Percentiles rank a stretch among this genome's conserved stretches.
These are phyloP conservation scores for Sceloporus undulatus DNA, from an alignment of 2,113 vertebrate species.

Conservation along the genomic window DNA sequence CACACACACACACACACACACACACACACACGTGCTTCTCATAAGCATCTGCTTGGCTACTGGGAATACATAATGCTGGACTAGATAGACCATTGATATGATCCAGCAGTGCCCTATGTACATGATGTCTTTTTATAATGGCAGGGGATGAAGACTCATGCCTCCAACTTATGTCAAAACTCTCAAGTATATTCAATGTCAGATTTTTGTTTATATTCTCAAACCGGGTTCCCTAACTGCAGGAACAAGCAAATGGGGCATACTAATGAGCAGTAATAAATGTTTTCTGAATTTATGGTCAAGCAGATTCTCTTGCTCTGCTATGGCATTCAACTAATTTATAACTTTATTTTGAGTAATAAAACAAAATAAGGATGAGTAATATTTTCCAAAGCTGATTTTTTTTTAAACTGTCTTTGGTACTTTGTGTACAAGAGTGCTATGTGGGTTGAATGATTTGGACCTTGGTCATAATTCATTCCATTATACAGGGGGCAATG, in stretches of 20 bases:
- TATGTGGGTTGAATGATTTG: background rate
- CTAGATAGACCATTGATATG: background rate
- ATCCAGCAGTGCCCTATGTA: background rate
- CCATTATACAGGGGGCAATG: background rate
- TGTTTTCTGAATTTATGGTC: conserved; percentile 48
- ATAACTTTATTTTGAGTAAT: conserved; percentile 48
- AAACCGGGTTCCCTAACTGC: conserved; percentile 21
- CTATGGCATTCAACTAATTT: conserved; percentile 44
- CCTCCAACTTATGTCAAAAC: conserved; percentile 14
- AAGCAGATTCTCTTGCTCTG: conserved; percentile 32
- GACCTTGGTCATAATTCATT: background rate
- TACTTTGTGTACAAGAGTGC: conserved; percentile 1
- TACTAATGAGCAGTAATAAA: conserved; percentile 43
- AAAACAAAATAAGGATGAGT: conserved; percentile 43
- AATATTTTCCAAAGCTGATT: conserved; percentile 25
- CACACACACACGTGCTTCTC: background rate
- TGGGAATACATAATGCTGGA: background rate
- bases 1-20: too few relatives aligned
- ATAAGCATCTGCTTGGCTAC: background rate
- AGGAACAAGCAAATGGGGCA: conserved; percentile 33
- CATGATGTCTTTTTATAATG: background rate
- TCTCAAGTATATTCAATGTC: conserved; percentile 44
- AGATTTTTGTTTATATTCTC: conserved; percentile 42
- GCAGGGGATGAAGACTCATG: background rate
- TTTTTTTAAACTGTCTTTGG: background rate